These are phyloP conservation scores for Pogonus chalceus DNA, from an alignment of 1,140 invertebrate species.

Conservation along the genomic window DNA sequence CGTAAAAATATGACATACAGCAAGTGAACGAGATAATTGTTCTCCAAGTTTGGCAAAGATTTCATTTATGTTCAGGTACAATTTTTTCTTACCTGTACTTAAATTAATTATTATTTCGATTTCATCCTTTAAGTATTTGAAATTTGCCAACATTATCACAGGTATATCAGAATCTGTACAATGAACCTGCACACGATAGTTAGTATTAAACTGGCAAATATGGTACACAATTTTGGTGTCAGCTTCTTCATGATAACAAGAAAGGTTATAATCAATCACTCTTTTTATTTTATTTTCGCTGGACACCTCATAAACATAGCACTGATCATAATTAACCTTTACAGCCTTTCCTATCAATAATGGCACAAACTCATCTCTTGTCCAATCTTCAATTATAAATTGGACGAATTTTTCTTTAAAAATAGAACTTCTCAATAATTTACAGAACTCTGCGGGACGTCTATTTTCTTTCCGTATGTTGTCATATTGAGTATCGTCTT, in stretches of 20 bases:
- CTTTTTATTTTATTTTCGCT: constrained; percentile 16
- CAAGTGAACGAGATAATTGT: constrained; percentile 16
- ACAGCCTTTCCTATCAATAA: constrained; percentile 15
- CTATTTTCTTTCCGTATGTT: constrained; percentile 18
- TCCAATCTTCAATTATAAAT: constrained; percentile 19
- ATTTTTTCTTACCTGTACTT: constrained; percentile 15
- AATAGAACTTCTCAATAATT: constrained; percentile 16
- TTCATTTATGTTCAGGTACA: constrained; percentile 17
- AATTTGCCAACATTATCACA: constrained; percentile 20
- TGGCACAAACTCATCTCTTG: constrained; percentile 14
- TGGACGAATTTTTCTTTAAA: too few species aligned
- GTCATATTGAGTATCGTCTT: constrained; percentile 16
- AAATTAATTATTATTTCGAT: constrained; percentile 16
- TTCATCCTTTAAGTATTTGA: constrained; percentile 14
- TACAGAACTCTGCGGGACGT: constrained; percentile 16
- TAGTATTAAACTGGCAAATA: constrained; percentile 18
- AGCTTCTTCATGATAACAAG: constrained; percentile 20
- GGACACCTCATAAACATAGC: constrained; percentile 16
- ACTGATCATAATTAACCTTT: constrained; percentile 19
- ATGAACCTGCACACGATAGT: constrained; percentile 17
- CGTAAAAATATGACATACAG: constrained; percentile 18
- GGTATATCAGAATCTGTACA: constrained; percentile 21
- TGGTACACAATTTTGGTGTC: constrained; percentile 17
- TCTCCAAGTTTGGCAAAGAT: constrained; percentile 17
- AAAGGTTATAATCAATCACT: constrained; percentile 16